Conservation (phyloP, 2,888 invertebrate species). For the Epirrita christyi region DNA sequence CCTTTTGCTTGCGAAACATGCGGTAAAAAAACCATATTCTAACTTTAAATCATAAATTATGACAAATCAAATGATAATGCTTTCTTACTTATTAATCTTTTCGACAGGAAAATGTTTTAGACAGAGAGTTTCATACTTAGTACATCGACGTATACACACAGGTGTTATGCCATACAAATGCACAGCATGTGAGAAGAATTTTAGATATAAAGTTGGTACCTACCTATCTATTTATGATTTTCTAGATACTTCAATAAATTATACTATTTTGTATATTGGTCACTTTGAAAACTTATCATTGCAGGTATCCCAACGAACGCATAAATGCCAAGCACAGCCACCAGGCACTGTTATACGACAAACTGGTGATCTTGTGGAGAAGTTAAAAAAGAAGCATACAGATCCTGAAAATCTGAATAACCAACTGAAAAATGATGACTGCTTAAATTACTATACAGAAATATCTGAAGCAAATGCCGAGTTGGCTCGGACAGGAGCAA, state of each 20-base stretch:
- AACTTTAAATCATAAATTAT: too few relatives aligned
- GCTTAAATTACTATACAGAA: slow-evolving; percentile 48
- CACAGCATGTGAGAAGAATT: slow-evolving; percentile 91
- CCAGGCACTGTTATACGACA: slow-evolving; percentile 83
- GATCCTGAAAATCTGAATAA: slow-evolving; percentile 35
- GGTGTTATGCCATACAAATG: slow-evolving; percentile 95
- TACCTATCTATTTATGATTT: neutral
- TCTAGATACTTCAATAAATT: too few relatives aligned
- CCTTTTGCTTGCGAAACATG: slow-evolving; percentile 95
- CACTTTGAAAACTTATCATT: slow-evolving; percentile 18
- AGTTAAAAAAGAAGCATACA: slow-evolving; percentile 71
- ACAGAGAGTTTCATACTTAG: slow-evolving; percentile 93
- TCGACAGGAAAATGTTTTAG: slow-evolving; percentile 92
- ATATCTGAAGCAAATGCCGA: slow-evolving; percentile 75
- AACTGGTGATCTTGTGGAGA: slow-evolving; percentile 77
- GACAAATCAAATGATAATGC: too few relatives aligned
- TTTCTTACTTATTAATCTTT: slow-evolving; percentile 1
- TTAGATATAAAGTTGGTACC: slow-evolving; percentile 89
- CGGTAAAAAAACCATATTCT: too few relatives aligned
- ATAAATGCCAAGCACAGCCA: slow-evolving; percentile 89
- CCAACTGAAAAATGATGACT: slow-evolving; percentile 13
- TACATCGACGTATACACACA: slow-evolving; percentile 93
- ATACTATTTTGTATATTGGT: too few relatives aligned
- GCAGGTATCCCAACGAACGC: slow-evolving; percentile 92
- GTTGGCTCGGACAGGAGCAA: slow-evolving; percentile 73